phyloP scores from a whole-genome alignment of 2,113 vertebrate species.

The Paramormyrops kingsleyae region DNA sequence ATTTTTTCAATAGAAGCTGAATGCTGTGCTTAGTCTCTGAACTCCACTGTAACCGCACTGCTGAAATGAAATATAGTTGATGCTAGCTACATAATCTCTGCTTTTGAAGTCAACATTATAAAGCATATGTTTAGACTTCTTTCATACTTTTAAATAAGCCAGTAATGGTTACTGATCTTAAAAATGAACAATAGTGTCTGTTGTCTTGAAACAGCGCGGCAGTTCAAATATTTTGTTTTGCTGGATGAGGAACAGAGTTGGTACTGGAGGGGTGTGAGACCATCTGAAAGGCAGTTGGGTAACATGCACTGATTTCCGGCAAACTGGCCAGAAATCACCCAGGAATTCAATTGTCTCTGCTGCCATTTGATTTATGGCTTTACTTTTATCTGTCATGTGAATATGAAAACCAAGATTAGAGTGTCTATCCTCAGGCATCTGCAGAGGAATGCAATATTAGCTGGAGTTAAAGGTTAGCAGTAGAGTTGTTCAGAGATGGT shows the following conservation, averaged over 20 bases:
- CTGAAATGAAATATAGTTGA: neutral
- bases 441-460: conserved; percentile 22
- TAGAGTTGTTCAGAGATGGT: neutral
- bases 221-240: neutral
- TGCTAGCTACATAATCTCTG: neutral
- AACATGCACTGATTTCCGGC: conserved; percentile 31
- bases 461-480: neutral
- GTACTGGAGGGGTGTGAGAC: neutral
- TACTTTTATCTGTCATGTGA: conserved; percentile 41
- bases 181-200: neutral
- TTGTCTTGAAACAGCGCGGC: neutral
- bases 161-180: neutral
- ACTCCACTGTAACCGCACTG: neutral
- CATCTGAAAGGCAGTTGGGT: neutral
- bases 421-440: conserved; percentile 23
- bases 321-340: conserved; percentile 44
- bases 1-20: neutral
- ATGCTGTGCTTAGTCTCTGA: neutral
- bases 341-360: conserved; percentile 57
- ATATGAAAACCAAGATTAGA: conserved; percentile 40
- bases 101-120: neutral
- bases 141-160: neutral
- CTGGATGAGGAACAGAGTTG: neutral
- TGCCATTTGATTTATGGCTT: conserved; percentile 59
- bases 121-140: neutral